Evolutionary conservation across 2,113 vertebrate species (phyloP).

Genomic region (Mionectes macconnelli): DNA sequence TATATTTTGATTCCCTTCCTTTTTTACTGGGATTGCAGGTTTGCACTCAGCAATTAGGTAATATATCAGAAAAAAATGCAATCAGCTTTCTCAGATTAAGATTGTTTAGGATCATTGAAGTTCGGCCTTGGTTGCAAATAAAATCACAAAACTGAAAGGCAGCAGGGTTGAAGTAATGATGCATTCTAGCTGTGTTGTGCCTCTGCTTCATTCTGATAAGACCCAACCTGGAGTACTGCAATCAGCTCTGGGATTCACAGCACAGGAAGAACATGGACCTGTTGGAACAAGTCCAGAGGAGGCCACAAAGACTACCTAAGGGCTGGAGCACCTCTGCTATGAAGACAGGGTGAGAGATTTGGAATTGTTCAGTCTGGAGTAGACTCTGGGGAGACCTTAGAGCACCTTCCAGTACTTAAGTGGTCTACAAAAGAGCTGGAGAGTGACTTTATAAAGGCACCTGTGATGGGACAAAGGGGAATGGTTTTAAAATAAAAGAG

Average conservation of each 20-base stretch:
- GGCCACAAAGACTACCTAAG: accelerated
- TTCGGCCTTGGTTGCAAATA: not conserved
- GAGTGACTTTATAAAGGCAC: accelerated
- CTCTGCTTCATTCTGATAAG: not conserved
- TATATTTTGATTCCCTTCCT: not conserved
- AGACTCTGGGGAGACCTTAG: not conserved
- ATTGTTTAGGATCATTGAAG: not conserved
- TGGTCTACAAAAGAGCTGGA: accelerated
- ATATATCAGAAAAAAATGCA: not conserved
- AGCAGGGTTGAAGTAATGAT: not conserved
- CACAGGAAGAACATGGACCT: not conserved
- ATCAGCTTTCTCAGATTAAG: not conserved
- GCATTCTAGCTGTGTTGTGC: not conserved
- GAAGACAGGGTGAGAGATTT: not conserved
- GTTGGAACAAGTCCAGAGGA: not conserved
- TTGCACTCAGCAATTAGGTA: not conserved
- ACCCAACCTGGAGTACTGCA: accelerated
- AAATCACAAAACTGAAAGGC: not conserved
- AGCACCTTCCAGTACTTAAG: not conserved
- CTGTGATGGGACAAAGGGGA: not conserved
- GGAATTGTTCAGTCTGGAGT: not conserved
- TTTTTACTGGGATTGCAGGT: not conserved
- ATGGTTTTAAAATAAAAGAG: not conserved
- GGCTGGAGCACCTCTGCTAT: accelerated
- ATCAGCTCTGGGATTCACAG: not conserved